Evolutionary conservation across 1,140 invertebrate species (phyloP).

Genomic region (Parapsyche elsis): DNA sequence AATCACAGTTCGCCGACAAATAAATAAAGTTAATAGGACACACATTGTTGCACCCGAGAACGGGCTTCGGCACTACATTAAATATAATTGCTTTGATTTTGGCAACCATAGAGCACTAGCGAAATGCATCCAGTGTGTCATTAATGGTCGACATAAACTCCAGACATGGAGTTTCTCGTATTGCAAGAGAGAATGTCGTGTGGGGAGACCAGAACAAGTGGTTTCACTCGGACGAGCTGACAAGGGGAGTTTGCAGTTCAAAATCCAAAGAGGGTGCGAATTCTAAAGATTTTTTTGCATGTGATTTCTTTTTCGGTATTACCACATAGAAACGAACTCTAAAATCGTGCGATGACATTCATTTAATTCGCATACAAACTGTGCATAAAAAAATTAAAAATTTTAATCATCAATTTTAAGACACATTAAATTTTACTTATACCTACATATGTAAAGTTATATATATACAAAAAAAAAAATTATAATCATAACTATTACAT

Average conservation of each 20-base stretch:
- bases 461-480: too few relatives aligned
- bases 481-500: too few relatives aligned
- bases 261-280: neutral
- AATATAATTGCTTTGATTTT: slow-evolving; percentile 40
- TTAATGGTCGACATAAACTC: slow-evolving; percentile 39
- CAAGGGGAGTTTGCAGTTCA: neutral
- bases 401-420: too few relatives aligned
- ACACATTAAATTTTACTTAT: too few relatives aligned
- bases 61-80: neutral
- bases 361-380: too few relatives aligned
- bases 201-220: neutral
- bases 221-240: neutral
- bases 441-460: too few relatives aligned
- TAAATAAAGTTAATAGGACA: slow-evolving; percentile 50
- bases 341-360: too few relatives aligned
- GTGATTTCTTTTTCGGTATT: neutral
- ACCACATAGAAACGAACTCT: neutral
- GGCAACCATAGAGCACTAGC: slow-evolving; percentile 22
- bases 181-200: neutral
- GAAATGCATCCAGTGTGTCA: neutral
- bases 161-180: neutral
- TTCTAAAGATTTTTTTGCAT: neutral
- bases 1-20: neutral
- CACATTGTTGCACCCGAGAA: slow-evolving; percentile 36
- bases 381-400: too few relatives aligned